Percentiles rank a stretch among this genome's conserved stretches.
phyloP scores from a whole-genome alignment of 2,113 vertebrate genomes.

The Hypomesus transpacificus region DNA sequence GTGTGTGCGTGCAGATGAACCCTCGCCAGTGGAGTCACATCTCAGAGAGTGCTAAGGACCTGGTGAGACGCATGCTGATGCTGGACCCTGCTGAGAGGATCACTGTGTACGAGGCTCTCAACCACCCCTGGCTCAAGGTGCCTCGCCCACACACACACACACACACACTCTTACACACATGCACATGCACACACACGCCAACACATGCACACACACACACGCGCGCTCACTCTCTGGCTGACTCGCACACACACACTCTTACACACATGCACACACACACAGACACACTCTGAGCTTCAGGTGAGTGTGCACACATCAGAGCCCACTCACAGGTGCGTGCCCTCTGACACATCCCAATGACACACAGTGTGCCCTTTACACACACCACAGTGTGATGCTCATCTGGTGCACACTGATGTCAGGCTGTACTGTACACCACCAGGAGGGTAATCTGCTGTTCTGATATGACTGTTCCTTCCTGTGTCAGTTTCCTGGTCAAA shows the following conservation, averaged over 20 bases:
- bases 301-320: too few species aligned
- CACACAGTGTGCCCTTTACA: too few species aligned
- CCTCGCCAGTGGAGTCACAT: conserved; percentile 98
- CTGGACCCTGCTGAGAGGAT: conserved; percentile 98
- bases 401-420: too few species aligned
- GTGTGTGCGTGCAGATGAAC: conserved; percentile 82
- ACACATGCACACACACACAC: background rate
- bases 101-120: conserved; percentile 98
- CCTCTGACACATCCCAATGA: too few species aligned
- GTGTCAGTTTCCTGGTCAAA: too few species aligned
- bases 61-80: conserved; percentile 99
- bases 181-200: conserved; percentile 24
- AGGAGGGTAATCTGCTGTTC: too few species aligned
- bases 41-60: conserved; percentile 98
- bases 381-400: too few species aligned
- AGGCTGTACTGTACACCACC: too few species aligned
- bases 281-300: background rate
- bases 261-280: background rate
- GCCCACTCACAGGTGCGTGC: too few species aligned
- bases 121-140: conserved; percentile 99
- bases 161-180: background rate
- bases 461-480: too few species aligned
- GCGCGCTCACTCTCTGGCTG: background rate
- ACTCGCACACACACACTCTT: background rate
- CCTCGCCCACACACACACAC: background rate